phyloP scores from a whole-genome alignment of 2,888 invertebrate species.

The Pollenia labialis region DNA sequence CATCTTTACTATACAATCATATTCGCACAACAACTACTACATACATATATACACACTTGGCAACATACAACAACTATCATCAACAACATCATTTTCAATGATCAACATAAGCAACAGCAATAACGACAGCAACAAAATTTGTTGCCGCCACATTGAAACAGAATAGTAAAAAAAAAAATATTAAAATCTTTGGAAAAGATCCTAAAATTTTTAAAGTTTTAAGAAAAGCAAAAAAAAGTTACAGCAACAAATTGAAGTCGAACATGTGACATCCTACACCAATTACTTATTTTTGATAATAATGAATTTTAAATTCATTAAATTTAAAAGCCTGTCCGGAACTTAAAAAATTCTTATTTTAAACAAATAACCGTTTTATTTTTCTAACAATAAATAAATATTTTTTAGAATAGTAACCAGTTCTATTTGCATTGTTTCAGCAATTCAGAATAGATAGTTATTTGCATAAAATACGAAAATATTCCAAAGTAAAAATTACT shows the following conservation, averaged over 20 bases:
- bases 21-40: not conserved
- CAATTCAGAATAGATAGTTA: too few relatives aligned
- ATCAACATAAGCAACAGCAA: constrained; percentile 44
- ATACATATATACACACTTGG: not conserved
- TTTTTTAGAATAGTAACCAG: too few relatives aligned
- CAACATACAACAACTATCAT: constrained; percentile 28
- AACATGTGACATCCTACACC: not conserved
- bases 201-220: constrained; percentile 37
- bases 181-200: constrained; percentile 56
- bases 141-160: constrained; percentile 38
- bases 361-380: too few relatives aligned
- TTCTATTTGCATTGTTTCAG: too few relatives aligned
- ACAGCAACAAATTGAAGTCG: not conserved
- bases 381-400: too few relatives aligned
- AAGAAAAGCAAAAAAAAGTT: constrained; percentile 9
- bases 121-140: constrained; percentile 27
- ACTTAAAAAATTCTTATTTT: too few relatives aligned
- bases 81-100: constrained; percentile 49
- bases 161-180: constrained; percentile 15
- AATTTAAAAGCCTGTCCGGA: too few relatives aligned
- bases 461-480: too few relatives aligned
- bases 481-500: too few relatives aligned
- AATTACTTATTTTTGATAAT: too few relatives aligned
- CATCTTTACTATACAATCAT: constrained; percentile 43
- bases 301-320: too few relatives aligned